These are phyloP conservation scores for Harpalus rubripes DNA, from an alignment of 2,888 invertebrate genomes.

Conservation along the genomic window DNA sequence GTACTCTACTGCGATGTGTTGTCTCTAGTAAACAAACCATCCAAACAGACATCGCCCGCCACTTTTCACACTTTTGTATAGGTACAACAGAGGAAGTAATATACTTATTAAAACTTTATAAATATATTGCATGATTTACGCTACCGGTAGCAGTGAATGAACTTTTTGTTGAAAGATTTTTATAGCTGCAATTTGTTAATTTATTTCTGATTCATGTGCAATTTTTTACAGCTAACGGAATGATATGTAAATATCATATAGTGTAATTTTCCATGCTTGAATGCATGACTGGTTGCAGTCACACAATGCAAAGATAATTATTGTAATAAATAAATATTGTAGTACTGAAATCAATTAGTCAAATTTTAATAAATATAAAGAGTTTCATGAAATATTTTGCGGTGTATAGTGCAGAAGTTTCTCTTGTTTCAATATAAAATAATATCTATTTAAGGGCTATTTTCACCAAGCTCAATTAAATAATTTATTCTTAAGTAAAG, in stretches of 20 bases:
- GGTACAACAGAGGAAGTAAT: slow-evolving; percentile 9
- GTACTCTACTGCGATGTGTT: slow-evolving; percentile 7
- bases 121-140: background rate
- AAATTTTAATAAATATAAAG: too few species aligned
- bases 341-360: background rate
- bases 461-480: too few species aligned
- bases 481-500: too few species aligned
- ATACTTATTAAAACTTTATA: background rate
- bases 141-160: background rate
- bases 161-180: background rate
- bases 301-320: background rate
- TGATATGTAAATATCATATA: slow-evolving; percentile 1
- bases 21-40: slow-evolving; percentile 36
- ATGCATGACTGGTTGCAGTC: slow-evolving; percentile 18
- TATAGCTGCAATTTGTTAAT: slow-evolving; percentile 17
- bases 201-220: background rate
- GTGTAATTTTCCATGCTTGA: slow-evolving; percentile 17
- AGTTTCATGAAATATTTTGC: too few species aligned
- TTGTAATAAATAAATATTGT: background rate
- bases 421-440: too few species aligned
- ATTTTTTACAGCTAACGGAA: background rate
- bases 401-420: too few species aligned
- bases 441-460: too few species aligned
- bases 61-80: background rate
- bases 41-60: background rate